Evolutionary conservation across 2,113 vertebrate genomes (phyloP).

Genomic region (Spilogale gracilis): DNA sequence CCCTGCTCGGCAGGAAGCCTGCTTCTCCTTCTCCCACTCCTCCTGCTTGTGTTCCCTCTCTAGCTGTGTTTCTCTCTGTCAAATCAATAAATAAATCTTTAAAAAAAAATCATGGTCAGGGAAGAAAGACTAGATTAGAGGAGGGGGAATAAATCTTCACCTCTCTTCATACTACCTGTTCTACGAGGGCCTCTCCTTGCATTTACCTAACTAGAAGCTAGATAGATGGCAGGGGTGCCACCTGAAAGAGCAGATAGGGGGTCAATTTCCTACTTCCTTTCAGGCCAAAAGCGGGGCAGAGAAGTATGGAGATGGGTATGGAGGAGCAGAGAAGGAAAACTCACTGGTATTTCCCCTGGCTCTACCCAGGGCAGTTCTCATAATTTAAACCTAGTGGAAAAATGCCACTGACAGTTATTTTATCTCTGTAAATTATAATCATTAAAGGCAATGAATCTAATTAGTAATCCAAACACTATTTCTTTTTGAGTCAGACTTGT

Average conservation of each 20-base stretch:
- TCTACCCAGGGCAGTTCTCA: background rate
- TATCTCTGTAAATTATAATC: background rate
- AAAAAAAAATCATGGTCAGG: background rate
- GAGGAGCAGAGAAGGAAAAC: background rate
- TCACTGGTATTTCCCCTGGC: background rate
- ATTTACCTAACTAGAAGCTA: background rate
- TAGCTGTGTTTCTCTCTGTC: no score
- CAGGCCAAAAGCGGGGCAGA: background rate
- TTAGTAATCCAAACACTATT: background rate
- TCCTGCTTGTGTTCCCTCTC: no score
- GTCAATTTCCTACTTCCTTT: background rate
- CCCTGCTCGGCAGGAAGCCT: no score
- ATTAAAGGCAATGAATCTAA: background rate
- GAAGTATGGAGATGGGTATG: background rate
- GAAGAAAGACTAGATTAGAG: background rate
- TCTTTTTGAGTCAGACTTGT: background rate
- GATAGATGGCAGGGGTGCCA: background rate
- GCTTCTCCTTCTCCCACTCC: no score
- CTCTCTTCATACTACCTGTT: background rate
- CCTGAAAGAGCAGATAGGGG: background rate
- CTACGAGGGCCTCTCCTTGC: background rate
- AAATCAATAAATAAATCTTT: no score
- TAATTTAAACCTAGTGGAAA: background rate
- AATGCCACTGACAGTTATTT: background rate
- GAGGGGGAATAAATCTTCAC: background rate